Percentiles rank a stretch among this genome's conserved stretches.
Evolutionary conservation across 2,797 vertebrate genomes (phyloP).

Genomic region (Otolemur crassicaudatus): DNA sequence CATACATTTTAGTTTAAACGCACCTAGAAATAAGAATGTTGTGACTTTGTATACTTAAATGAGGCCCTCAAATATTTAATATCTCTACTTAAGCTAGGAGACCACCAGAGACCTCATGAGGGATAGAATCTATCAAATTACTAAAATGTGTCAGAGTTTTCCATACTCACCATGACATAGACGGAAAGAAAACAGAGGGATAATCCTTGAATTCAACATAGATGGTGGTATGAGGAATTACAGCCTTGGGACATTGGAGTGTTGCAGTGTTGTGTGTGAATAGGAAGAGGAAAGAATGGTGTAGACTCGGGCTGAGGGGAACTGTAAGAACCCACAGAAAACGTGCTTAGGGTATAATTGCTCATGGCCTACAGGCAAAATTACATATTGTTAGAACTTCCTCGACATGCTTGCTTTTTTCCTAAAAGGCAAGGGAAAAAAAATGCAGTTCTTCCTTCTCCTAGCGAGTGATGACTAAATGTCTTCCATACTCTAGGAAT

Average conservation of each 20-base stretch:
- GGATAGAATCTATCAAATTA: not conserved
- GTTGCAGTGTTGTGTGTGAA: not conserved
- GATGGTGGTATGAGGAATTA: not conserved
- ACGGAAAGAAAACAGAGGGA: not conserved
- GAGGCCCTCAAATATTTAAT: not conserved
- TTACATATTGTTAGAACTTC: not conserved
- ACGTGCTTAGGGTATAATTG: not conserved
- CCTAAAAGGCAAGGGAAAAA: not conserved
- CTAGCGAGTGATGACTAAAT: not conserved
- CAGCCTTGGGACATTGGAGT: rapidly evolving
- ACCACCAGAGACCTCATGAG: not conserved
- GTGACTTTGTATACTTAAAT: not conserved
- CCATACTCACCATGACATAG: not conserved
- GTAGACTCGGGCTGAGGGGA: not conserved
- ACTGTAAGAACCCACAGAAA: not conserved
- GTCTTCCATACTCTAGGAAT: not conserved
- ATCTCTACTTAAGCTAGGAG: not conserved
- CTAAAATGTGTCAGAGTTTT: not conserved
- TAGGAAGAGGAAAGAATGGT: not conserved
- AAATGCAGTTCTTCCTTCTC: not conserved
- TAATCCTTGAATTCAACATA: not conserved
- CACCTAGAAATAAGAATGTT: not conserved
- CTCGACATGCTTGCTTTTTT: not conserved
- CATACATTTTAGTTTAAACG: not conserved
- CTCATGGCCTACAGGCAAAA: not conserved